Evolutionary conservation across 2,113 vertebrate genomes (phyloP).

Genomic region (Pristiophorus japonicus): DNA sequence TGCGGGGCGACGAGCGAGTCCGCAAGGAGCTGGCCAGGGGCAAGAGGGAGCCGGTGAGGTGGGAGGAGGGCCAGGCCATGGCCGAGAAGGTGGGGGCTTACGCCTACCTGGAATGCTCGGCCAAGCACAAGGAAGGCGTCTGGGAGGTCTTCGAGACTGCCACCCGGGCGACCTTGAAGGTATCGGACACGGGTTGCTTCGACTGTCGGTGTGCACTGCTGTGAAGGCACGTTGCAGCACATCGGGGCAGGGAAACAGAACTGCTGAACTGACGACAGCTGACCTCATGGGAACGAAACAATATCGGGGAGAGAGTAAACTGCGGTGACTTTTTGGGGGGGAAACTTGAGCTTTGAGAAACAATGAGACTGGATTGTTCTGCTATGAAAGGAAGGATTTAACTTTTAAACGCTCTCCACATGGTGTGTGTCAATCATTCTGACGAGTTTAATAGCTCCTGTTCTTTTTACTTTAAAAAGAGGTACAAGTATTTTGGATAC

Average conservation of each 20-base stretch:
- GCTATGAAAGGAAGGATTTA: background rate
- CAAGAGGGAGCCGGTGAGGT: constrained; percentile 7
- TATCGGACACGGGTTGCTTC: background rate
- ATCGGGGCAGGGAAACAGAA: background rate
- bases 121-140: constrained; percentile 36
- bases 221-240: background rate
- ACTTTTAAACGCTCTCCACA: background rate
- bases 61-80: constrained; percentile 30
- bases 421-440: background rate
- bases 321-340: background rate
- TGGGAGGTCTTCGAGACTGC: constrained; percentile 34
- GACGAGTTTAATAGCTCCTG: background rate
- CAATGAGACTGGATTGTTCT: background rate
- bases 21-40: background rate
- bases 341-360: background rate
- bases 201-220: background rate
- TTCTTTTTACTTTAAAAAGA: background rate
- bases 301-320: background rate
- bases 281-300: background rate
- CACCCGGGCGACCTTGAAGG: constrained; percentile 24
- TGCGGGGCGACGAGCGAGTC: background rate
- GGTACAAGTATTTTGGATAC: background rate
- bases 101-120: constrained; percentile 37
- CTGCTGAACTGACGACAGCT: background rate
- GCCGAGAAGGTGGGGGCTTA: constrained; percentile 31